Conservation (phyloP, 2,113 vertebrate genomes). For the Xenopus borealis region DNA sequence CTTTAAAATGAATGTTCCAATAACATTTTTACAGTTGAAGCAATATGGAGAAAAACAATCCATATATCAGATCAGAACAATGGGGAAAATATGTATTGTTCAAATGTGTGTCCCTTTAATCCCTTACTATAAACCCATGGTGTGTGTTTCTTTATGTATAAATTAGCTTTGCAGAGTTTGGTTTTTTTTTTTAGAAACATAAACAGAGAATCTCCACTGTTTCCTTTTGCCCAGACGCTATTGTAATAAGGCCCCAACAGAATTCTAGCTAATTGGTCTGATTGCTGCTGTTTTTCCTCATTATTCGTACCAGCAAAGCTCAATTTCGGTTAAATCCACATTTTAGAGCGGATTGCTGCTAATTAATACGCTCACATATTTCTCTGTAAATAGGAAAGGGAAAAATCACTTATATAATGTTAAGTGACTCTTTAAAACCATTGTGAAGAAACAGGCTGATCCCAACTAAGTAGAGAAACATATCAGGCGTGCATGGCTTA, state of each 20-base stretch:
- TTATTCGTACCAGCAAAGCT: constrained; percentile 33
- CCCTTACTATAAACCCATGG: too few species aligned
- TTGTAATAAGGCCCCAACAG: constrained; percentile 24
- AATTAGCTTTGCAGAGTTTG: too few species aligned
- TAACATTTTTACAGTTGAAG: too few species aligned
- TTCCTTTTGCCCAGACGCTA: constrained; percentile 3
- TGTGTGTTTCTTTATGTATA: too few species aligned
- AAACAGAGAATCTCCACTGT: background rate
- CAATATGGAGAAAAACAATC: too few species aligned
- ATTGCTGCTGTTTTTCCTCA: constrained; percentile 38
- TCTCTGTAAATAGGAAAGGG: constrained; percentile 33
- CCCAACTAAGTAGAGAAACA: constrained; percentile 11
- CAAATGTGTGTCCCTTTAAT: too few species aligned
- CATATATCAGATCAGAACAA: too few species aligned
- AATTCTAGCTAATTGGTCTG: constrained; percentile 38
- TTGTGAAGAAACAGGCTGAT: constrained; percentile 30
- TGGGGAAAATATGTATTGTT: too few species aligned
- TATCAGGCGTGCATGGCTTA: background rate
- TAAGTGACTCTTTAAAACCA: constrained; percentile 21
- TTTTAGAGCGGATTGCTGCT: constrained; percentile 30
- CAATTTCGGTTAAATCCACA: constrained; percentile 37
- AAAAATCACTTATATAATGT: constrained; percentile 15
- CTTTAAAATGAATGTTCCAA: too few species aligned
- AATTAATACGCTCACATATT: constrained; percentile 32
- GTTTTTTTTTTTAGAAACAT: background rate